Evolutionary conservation across 2,797 vertebrate genomes (phyloP), one percentile per base, ranked within the genome.

Genomic region (Artibeus lituratus): DNA sequence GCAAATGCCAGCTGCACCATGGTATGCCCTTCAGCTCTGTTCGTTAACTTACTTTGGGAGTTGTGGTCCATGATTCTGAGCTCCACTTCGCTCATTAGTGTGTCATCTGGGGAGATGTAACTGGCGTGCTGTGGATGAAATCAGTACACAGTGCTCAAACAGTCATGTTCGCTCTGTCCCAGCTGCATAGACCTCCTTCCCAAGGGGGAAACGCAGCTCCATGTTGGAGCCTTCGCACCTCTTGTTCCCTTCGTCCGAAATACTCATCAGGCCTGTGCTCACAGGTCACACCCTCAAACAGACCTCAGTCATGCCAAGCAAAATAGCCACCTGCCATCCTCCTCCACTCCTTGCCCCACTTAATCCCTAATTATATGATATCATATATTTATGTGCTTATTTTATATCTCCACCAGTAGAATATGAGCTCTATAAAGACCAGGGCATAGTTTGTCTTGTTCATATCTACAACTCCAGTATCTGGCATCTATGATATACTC

Each of bases 11-110:
- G 2, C 4, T 15, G 22, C 26, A 9, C 35, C 4, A 2, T 35
- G 32, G 44, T 14, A 7, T 47, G 19, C 51, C 21, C 53, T 94
- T 89, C 47, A 51, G 3, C 70, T 85, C 65, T 21, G 26, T 53
- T 53, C 82, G 49, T 67, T 84, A 70, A 51, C 37, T 95, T 51
- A 47, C 57, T 69, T 92, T 65, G 44, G 57, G 39, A 49, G 62
- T 55, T 8, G 14, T 47, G 62, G 90, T 32, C 83, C 44, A 32
- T 21, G 83, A 35, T 49, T 74, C 85, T 39, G 76, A 83, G 29
- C 42, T 62, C 67, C n/a, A 10, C n/a, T 70, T 90, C n/a, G 35
- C 91, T 73, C 47, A 32, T 87, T 73, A 53, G 42, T 55, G 24
- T 74, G 85, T 55, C 78, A 24, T 53, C 39, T 80, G 57, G n/a